These are phyloP conservation scores for Oedothorax gibbosus DNA, from an alignment of 1,140 invertebrate genomes.

Conservation along the genomic window DNA sequence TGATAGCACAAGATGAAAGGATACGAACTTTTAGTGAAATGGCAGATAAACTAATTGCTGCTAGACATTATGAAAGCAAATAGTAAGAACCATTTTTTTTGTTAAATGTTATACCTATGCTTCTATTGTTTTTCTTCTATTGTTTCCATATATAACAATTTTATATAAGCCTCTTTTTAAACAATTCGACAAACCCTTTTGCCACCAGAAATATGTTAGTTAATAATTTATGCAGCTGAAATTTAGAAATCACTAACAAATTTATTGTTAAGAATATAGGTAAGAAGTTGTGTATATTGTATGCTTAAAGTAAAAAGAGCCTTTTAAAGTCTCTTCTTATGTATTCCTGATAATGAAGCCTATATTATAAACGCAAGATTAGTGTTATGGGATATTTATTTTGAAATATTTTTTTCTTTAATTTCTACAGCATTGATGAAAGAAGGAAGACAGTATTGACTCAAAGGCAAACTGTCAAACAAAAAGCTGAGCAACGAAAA, in stretches of 20 bases:
- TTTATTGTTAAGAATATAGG: not conserved
- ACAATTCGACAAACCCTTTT: not conserved
- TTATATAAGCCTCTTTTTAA: too few relatives aligned
- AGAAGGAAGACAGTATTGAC: slow-evolving; percentile 81
- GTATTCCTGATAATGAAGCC: too few relatives aligned
- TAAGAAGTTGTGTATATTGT: not conserved
- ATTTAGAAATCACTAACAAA: not conserved
- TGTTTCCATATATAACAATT: not conserved
- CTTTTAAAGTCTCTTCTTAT: too few relatives aligned
- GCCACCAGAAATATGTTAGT: not conserved
- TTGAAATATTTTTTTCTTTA: not conserved
- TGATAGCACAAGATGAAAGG: slow-evolving; percentile 93
- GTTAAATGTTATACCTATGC: not conserved
- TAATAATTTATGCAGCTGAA: not conserved
- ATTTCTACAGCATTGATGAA: slow-evolving; percentile 76
- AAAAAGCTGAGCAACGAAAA: slow-evolving; percentile 78
- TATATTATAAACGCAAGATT: too few relatives aligned
- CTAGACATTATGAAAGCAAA: slow-evolving; percentile 86
- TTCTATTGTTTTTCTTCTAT: not conserved
- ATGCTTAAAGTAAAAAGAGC: not conserved
- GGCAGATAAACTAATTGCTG: slow-evolving; percentile 84
- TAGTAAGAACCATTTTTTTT: slow-evolving; percentile 73
- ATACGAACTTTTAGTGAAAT: slow-evolving; percentile 86
- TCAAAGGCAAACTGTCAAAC: slow-evolving; percentile 80
- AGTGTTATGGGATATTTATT: not conserved